Conservation (phyloP, 2,113 vertebrate species). For the Thamnaconus septentrionalis region DNA sequence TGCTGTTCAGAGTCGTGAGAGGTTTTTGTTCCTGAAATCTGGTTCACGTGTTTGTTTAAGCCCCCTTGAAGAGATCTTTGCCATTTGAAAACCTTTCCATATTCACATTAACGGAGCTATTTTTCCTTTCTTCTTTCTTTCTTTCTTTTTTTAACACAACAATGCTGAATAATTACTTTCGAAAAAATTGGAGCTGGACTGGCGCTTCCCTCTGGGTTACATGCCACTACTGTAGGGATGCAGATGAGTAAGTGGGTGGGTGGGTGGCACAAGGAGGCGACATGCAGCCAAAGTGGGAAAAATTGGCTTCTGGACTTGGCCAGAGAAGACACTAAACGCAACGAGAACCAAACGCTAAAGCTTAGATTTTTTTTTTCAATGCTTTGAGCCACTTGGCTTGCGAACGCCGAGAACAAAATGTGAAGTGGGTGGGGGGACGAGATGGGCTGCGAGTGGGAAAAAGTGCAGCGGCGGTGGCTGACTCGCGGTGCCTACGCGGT, state of each 20-base stretch:
- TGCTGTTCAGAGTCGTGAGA: too few relatives aligned
- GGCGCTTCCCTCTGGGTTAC: not conserved
- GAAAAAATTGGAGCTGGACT: too few relatives aligned
- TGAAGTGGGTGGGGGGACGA: slow-evolving; percentile 16
- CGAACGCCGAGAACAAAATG: slow-evolving; percentile 42
- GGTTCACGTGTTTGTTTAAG: too few relatives aligned
- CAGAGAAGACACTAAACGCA: slow-evolving; percentile 16
- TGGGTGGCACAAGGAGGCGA: slow-evolving; percentile 31
- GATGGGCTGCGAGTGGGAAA: too few relatives aligned
- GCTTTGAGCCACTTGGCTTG: slow-evolving; percentile 19
- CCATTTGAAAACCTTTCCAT: too few relatives aligned
- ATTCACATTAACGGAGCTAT: too few relatives aligned
- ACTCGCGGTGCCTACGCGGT: slow-evolving; percentile 14
- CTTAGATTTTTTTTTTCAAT: slow-evolving; percentile 21
- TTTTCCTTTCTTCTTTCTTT: too few relatives aligned
- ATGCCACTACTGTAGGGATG: slow-evolving; percentile 23
- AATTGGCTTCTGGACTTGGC: slow-evolving; percentile 16
- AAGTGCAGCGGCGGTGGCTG: slow-evolving; percentile 23
- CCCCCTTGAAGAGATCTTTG: too few relatives aligned
- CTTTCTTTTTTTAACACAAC: too few relatives aligned
- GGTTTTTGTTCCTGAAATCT: too few relatives aligned
- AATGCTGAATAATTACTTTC: too few relatives aligned
- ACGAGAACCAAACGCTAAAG: slow-evolving; percentile 7
- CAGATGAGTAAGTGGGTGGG: slow-evolving; percentile 44
- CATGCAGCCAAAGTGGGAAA: not conserved